A percentile compares a stretch with the other conserved stretches of the same genome.
Conservation (phyloP, 92 coral and sea anemone species). For the Actinostola sp. region DNA sequence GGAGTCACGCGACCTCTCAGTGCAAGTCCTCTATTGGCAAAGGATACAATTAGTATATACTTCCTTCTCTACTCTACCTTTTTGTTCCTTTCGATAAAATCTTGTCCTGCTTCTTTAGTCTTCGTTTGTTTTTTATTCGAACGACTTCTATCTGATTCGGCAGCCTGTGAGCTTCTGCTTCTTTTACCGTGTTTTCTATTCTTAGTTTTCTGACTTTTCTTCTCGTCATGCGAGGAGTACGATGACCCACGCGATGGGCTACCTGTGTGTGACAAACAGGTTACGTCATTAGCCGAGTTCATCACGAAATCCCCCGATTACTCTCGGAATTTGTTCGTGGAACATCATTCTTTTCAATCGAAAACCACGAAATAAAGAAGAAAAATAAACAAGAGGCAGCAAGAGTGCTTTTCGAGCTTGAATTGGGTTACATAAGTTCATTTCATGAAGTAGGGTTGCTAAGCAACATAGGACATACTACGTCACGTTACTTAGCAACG, state of each 20-base stretch:
- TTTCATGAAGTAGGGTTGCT: too few relatives aligned
- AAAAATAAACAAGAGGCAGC: too few relatives aligned
- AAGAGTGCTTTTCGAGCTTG: too few relatives aligned
- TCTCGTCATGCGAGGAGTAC: conserved; percentile 11
- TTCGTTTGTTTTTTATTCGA: conserved; percentile 17
- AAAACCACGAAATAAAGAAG: too few relatives aligned
- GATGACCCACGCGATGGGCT: conserved; percentile 28
- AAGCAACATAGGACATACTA: too few relatives aligned
- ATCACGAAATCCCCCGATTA: too few relatives aligned
- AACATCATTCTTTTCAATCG: too few relatives aligned
- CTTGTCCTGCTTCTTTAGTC: conserved; percentile 45
- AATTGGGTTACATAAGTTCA: too few relatives aligned
- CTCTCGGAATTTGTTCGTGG: too few relatives aligned
- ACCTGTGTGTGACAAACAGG: conserved; percentile 1
- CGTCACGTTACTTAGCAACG: too few relatives aligned
- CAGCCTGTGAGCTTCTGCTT: conserved; percentile 21
- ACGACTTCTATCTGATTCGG: not conserved
- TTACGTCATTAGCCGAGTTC: not conserved
- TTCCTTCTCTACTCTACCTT: conserved; percentile 71
- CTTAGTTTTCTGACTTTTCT: conserved; percentile 27
- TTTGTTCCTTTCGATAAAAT: conserved; percentile 89
- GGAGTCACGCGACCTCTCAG: too few relatives aligned
- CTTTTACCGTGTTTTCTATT: conserved; percentile 19
- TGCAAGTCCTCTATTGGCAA: too few relatives aligned
- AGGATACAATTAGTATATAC: not conserved